phyloP scores from a whole-genome alignment of 2,888 invertebrate genomes.

The Ecdyonurus torrentis region DNA sequence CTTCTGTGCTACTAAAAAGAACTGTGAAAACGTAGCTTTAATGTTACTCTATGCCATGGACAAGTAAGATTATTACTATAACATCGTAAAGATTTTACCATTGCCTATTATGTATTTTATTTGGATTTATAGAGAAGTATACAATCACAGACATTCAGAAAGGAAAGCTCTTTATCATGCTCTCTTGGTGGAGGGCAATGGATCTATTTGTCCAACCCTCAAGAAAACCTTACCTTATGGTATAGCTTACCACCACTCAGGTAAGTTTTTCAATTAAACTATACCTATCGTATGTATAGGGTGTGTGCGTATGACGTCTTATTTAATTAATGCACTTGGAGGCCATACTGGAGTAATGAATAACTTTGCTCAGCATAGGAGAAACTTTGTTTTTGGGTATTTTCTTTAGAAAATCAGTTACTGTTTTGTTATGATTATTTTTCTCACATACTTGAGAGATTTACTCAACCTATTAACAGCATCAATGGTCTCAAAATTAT shows the following conservation, averaged over 20 bases:
- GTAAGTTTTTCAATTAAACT: too few relatives aligned
- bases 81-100: not conserved
- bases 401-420: too few relatives aligned
- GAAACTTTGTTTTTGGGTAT: too few relatives aligned
- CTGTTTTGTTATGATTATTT: too few relatives aligned
- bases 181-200: slow-evolving; percentile 45
- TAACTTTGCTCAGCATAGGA: too few relatives aligned
- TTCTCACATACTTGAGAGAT: too few relatives aligned
- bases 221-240: slow-evolving; percentile 55
- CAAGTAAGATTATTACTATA: slow-evolving; percentile 19
- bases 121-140: slow-evolving; percentile 29
- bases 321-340: too few relatives aligned
- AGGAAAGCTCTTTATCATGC: slow-evolving; percentile 42
- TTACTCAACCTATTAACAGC: too few relatives aligned
- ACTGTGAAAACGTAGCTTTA: slow-evolving; percentile 78
- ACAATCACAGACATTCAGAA: slow-evolving; percentile 36
- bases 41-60: slow-evolving; percentile 49
- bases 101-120: not conserved
- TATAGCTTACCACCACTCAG: slow-evolving; percentile 87
- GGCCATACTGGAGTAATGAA: too few relatives aligned
- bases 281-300: too few relatives aligned
- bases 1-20: slow-evolving; percentile 85
- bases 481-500: too few relatives aligned
- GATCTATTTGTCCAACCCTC: slow-evolving; percentile 46
- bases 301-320: too few relatives aligned